These are phyloP conservation scores for Gallinago media DNA, from an alignment of 2,113 vertebrate genomes.

Conservation along the genomic window DNA sequence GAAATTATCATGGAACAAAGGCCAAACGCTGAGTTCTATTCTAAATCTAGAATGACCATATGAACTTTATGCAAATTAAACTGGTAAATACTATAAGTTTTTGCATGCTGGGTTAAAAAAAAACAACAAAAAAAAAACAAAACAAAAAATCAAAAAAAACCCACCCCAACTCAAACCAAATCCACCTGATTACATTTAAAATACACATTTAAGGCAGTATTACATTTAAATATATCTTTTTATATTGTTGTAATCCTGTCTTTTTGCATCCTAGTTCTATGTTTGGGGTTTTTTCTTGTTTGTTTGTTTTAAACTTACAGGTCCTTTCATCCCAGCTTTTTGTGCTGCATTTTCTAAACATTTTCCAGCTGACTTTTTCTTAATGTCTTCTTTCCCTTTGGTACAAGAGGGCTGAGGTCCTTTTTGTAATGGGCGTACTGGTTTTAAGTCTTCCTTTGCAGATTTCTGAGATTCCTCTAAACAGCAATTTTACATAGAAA, in stretches of 20 bases:
- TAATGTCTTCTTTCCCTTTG: constrained; percentile 64
- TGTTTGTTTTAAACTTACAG: constrained; percentile 39
- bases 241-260: neutral
- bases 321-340: constrained; percentile 44
- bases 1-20: neutral
- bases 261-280: neutral
- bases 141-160: too few relatives aligned
- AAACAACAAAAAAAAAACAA: neutral
- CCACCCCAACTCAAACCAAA: neutral
- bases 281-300: neutral
- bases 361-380: constrained; percentile 75
- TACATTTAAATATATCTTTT: too few relatives aligned
- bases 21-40: neutral
- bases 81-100: neutral
- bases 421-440: constrained; percentile 65
- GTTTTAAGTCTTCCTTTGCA: constrained; percentile 66
- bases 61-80: neutral
- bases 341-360: constrained; percentile 78
- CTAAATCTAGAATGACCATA: neutral
- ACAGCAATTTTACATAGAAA: constrained; percentile 44
- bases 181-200: too few relatives aligned
- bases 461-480: constrained; percentile 71
- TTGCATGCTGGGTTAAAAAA: neutral
- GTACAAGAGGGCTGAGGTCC: constrained; percentile 47
- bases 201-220: too few relatives aligned